Conservation (phyloP, 2,113 vertebrate genomes). For the Megalops atlanticus region DNA sequence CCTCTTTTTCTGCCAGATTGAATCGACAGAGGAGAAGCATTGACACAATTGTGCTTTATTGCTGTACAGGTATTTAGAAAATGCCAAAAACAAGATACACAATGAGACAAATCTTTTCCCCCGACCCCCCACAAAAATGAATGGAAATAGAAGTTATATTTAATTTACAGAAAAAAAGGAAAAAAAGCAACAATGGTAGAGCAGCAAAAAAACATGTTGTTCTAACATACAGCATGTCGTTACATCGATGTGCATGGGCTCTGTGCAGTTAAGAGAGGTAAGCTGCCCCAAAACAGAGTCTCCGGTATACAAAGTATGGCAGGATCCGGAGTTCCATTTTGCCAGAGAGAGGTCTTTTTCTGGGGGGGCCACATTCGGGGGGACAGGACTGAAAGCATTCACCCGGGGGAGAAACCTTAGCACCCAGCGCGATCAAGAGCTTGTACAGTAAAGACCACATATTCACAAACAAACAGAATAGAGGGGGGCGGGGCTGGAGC, state of each 20-base stretch:
- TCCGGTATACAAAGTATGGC: background rate
- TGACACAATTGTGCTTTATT: conserved; percentile 76
- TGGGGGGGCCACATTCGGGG: background rate
- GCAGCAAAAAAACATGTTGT: conserved; percentile 51
- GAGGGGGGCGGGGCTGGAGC: background rate
- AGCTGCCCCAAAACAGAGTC: background rate
- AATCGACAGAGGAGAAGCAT: conserved; percentile 25
- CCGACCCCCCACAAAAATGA: conserved; percentile 67
- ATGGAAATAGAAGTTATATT: conserved; percentile 61
- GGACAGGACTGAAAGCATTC: background rate
- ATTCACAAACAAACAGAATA: background rate
- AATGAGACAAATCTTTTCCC: conserved; percentile 61
- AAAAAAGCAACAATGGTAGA: conserved; percentile 54
- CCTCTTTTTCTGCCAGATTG: background rate
- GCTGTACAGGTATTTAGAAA: conserved; percentile 78
- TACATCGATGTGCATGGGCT: conserved; percentile 43
- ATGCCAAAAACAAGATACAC: conserved; percentile 71
- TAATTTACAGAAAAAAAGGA: conserved; percentile 61
- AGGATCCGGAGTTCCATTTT: background rate
- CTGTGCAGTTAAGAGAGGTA: conserved; percentile 36
- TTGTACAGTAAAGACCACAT: background rate
- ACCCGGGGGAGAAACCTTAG: background rate
- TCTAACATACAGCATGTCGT: conserved; percentile 50
- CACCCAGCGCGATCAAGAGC: background rate
- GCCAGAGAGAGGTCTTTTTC: background rate